Evolutionary conservation across 2,888 invertebrate genomes (phyloP).

Genomic region (Cheilosia grossa): DNA sequence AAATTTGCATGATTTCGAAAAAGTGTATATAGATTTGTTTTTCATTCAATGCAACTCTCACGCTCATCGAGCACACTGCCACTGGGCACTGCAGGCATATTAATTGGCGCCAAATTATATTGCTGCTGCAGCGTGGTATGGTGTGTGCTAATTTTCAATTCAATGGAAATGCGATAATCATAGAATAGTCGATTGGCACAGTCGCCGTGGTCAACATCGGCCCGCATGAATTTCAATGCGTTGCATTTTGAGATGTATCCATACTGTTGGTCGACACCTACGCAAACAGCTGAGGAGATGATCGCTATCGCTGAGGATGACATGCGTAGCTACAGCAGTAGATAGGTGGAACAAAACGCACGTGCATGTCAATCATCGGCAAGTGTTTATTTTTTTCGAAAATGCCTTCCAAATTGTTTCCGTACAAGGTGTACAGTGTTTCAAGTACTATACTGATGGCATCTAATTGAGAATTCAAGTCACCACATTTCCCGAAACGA

Average conservation of each 20-base stretch:
- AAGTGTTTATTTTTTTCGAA: constrained; percentile 16
- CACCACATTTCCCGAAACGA: constrained; percentile 62
- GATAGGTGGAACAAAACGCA: constrained; percentile 3
- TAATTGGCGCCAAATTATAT: constrained; percentile 68
- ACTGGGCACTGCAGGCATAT: constrained; percentile 34
- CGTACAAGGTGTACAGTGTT: constrained; percentile 24
- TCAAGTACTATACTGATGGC: not conserved
- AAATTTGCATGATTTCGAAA: constrained; percentile 58
- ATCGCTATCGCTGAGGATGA: constrained; percentile 49
- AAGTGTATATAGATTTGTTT: constrained; percentile 16
- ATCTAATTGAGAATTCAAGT: constrained; percentile 59
- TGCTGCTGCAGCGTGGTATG: not conserved
- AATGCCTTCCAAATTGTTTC: constrained; percentile 58
- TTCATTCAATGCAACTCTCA: constrained; percentile 63
- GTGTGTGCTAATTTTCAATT: constrained; percentile 50
- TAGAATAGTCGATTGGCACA: constrained; percentile 54
- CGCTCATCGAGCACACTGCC: constrained; percentile 42
- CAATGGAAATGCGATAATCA: constrained; percentile 56
- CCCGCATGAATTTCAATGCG: constrained; percentile 61
- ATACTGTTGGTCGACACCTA: constrained; percentile 54
- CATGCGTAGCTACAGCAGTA: constrained; percentile 34
- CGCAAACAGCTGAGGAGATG: constrained; percentile 42
- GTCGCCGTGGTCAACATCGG: constrained; percentile 53
- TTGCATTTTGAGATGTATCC: not conserved
- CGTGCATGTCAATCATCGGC: not conserved